Evolutionary conservation across 2,888 invertebrate genomes (phyloP), one percentile per base, ranked within the genome.

Genomic region (Ceratothoa steindachneri): DNA sequence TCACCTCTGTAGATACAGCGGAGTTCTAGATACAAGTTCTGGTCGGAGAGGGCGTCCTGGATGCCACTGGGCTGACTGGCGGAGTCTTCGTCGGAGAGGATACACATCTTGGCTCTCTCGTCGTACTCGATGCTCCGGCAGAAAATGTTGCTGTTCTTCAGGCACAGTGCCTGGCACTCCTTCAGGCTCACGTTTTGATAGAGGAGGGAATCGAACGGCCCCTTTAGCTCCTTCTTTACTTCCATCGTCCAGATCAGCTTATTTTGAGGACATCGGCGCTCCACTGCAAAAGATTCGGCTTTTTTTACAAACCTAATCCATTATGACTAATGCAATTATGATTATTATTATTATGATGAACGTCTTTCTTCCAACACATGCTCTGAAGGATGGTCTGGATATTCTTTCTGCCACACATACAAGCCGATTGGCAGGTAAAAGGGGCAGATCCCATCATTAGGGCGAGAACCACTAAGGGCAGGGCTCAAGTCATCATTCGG

Each of bases 101-200:
- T 91, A 82, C 95, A 95, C 82, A 91, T 90, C 72, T 91, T 89
- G 1, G 91, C 91, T 87, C 91, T 90, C 81, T 93, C 93, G 82
- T 95, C 93, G 83, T 92, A 94, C 83, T 93, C 93, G 64, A 95
- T 90, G 1, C 94, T 93, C 30, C 94, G 90, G 83, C 94, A 94
- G 82, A 93, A 93, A 83, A 92, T 90, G 83, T 93, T 93, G 84
- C 93, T 93, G 15, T 93, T 93, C 74, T 92, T 87, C 55, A 93
- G 88, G 83, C 94, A 94, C 88, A 93, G 91, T 1, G 91, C 89
- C 84, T 93, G 93, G 82, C 94, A 94, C 85, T 94, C 93, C 81
- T 93, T 91, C 80, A 93, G 85, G 2, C 93, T 93, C 85, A 93
- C 88, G 83, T 93, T 93, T 66, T 90, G 91, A 83, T 92, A 92